Conservation (phyloP, 2,113 vertebrate species). For the Ahaetulla prasina region DNA sequence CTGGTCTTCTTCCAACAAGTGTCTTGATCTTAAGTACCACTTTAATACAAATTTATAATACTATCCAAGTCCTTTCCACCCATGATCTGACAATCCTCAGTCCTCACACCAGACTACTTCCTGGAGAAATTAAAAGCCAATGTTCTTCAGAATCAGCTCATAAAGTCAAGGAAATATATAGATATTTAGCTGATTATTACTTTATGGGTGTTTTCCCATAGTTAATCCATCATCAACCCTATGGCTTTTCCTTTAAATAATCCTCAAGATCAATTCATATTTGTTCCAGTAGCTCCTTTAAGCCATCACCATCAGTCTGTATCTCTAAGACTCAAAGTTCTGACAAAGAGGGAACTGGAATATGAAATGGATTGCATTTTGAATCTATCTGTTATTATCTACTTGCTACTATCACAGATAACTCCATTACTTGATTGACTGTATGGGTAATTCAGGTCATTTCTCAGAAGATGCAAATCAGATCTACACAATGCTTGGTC, state of each 20-base stretch:
- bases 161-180: neutral
- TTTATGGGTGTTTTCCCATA: neutral
- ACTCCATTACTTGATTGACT: neutral
- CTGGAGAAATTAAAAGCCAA: neutral
- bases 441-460: neutral
- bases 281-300: neutral
- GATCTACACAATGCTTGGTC: neutral
- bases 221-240: neutral
- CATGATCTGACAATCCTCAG: neutral
- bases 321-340: neutral
- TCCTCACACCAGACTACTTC: neutral
- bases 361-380: neutral
- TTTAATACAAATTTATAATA: neutral
- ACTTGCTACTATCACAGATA: neutral
- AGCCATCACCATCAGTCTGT: neutral
- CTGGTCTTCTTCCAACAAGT: neutral
- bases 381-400: neutral
- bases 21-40: neutral
- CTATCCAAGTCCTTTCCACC: neutral
- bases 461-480: neutral
- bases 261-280: neutral
- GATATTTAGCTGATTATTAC: neutral
- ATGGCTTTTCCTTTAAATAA: neutral
- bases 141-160: neutral
- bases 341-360: neutral